Evolutionary conservation across 2,797 vertebrate genomes (phyloP).

Genomic region (Peromyscus aztecus): DNA sequence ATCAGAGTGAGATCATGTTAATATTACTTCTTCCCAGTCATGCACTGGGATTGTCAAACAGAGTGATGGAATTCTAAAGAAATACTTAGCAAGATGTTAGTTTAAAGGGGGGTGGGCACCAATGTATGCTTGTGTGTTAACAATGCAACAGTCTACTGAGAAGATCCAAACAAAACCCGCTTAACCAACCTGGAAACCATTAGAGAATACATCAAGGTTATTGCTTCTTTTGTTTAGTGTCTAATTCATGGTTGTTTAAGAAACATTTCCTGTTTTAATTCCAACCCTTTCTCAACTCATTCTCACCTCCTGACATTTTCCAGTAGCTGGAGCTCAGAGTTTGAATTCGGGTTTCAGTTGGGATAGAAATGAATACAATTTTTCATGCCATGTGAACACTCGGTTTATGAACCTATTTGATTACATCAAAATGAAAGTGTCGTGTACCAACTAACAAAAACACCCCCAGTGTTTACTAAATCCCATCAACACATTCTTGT

Average conservation of each 20-base stretch:
- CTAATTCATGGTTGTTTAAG: neutral
- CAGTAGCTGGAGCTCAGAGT: neutral
- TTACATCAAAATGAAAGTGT: neutral
- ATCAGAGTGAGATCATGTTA: neutral
- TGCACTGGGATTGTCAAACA: neutral
- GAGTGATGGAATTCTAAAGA: neutral
- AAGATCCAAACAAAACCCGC: neutral
- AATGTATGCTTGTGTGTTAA: neutral
- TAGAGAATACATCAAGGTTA: neutral
- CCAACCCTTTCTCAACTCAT: neutral
- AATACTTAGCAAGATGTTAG: neutral
- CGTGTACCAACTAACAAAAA: neutral
- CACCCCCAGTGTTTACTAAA: neutral
- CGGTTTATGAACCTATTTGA: neutral
- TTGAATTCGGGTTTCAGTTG: neutral
- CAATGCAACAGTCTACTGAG: neutral
- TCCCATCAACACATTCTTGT: neutral
- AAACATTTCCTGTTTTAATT: neutral
- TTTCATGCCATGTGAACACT: neutral
- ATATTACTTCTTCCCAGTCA: neutral
- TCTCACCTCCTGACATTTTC: neutral
- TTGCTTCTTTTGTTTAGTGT: neutral
- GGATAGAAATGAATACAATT: neutral
- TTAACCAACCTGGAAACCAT: neutral
- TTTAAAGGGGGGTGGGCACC: neutral